Percentiles rank a stretch among this genome's conserved stretches.
Evolutionary conservation across 1,140 invertebrate genomes (phyloP).

Genomic region (Papilio aristodemus): DNA sequence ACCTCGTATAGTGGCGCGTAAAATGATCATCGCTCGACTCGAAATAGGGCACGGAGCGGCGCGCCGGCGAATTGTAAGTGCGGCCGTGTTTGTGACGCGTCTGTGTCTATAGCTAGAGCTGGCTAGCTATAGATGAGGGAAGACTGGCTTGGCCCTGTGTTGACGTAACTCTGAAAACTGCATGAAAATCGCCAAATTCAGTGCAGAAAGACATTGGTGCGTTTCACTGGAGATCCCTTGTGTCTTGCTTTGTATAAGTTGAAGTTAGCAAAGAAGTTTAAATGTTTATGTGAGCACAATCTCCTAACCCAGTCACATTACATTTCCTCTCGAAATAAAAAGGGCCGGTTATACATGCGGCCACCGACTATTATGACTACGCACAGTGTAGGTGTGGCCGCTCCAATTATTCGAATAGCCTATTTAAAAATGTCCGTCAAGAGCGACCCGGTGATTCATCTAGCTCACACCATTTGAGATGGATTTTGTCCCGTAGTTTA

Average conservation of each 20-base stretch:
- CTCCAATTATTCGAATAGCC: slow-evolving; percentile 42
- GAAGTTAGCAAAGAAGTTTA: too few relatives aligned
- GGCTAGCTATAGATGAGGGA: too few relatives aligned
- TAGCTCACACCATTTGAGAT: slow-evolving; percentile 7
- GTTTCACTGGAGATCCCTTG: too few relatives aligned
- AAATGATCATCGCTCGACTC: slow-evolving; percentile 67
- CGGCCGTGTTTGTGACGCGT: slow-evolving; percentile 47
- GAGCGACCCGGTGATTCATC: slow-evolving; percentile 24
- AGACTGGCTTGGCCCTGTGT: too few relatives aligned
- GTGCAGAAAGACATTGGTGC: too few relatives aligned
- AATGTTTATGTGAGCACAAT: too few relatives aligned
- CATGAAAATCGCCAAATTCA: too few relatives aligned
- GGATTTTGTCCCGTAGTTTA: slow-evolving; percentile 13
- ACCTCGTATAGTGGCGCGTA: slow-evolving; percentile 62
- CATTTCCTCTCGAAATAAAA: too few relatives aligned
- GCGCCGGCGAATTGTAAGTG: slow-evolving; percentile 54
- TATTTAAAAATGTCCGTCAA: slow-evolving; percentile 38
- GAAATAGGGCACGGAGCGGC: slow-evolving; percentile 48
- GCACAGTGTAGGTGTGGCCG: slow-evolving; percentile 43
- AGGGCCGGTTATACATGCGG: too few relatives aligned
- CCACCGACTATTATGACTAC: slow-evolving; percentile 33
- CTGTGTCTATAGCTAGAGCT: not conserved
- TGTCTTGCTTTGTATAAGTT: too few relatives aligned
- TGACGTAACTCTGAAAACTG: too few relatives aligned
- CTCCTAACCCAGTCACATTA: too few relatives aligned